Percentiles rank a stretch among this genome's conserved stretches.
phyloP scores from a whole-genome alignment of 1,140 invertebrate species.

The Linepithema humile region DNA sequence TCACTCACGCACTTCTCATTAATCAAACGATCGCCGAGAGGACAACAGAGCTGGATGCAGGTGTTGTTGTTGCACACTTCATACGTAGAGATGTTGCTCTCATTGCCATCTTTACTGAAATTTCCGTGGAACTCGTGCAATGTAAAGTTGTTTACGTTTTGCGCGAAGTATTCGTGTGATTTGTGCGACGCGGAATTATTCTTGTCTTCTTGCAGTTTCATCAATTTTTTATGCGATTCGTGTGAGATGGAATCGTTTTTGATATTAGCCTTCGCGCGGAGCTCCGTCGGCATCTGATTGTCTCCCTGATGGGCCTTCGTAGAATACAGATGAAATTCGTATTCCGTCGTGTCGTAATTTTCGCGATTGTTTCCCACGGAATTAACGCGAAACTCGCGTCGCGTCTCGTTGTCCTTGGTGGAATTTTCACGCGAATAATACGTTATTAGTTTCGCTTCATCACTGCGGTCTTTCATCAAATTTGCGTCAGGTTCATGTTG shows the following conservation, averaged over 20 bases:
- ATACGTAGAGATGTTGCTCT: background rate
- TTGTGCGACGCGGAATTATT: background rate
- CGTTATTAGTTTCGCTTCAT: background rate
- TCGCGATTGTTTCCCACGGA: background rate
- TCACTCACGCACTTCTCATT: background rate
- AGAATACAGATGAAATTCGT: background rate
- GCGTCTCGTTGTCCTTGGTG: background rate
- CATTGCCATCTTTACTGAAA: background rate
- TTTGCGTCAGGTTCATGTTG: background rate
- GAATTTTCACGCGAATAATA: background rate
- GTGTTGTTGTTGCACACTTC: background rate
- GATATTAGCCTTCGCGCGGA: background rate
- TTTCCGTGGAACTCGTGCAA: background rate
- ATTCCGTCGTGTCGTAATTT: background rate
- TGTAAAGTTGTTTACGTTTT: background rate
- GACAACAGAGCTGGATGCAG: slow-evolving; percentile 59
- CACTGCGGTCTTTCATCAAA: too few species aligned
- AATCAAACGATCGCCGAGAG: background rate
- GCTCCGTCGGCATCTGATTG: background rate
- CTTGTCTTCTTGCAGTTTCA: too few species aligned
- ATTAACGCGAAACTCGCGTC: background rate
- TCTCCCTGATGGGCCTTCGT: background rate
- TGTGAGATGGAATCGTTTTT: background rate
- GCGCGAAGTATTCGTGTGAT: background rate
- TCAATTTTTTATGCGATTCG: background rate